A percentile compares a stretch with the other conserved stretches of the same genome.
Evolutionary conservation across 1,140 invertebrate species (phyloP).

Genomic region (Brevipalpus yothersi): DNA sequence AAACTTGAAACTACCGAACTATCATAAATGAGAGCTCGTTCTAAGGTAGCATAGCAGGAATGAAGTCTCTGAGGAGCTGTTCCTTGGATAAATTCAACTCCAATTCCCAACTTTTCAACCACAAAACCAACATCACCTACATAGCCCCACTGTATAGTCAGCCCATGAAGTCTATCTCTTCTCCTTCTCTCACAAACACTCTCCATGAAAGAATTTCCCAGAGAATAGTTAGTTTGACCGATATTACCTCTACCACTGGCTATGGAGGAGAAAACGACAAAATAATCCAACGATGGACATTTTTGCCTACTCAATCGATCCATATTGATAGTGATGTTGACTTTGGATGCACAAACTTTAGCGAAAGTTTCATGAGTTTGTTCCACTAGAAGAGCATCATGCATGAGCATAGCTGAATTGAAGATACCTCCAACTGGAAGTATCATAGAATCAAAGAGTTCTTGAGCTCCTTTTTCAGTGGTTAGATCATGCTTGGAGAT

Average conservation of each 20-base stretch:
- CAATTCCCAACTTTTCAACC: constrained; percentile 36
- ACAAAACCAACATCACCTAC: constrained; percentile 82
- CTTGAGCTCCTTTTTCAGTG: constrained; percentile 34
- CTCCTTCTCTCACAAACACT: constrained; percentile 31
- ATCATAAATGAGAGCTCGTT: constrained; percentile 30
- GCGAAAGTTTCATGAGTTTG: constrained; percentile 52
- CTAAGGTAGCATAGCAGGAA: constrained; percentile 60
- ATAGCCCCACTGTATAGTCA: constrained; percentile 95
- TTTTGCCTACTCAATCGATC: constrained; percentile 42
- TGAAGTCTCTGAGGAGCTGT: constrained; percentile 75
- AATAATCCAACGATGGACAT: constrained; percentile 58
- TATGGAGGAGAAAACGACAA: constrained; percentile 82
- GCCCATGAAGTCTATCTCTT: constrained; percentile 33
- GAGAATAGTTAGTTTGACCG: constrained; percentile 9
- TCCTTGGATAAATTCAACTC: constrained; percentile 66
- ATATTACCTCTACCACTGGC: neutral
- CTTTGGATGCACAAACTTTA: constrained; percentile 31
- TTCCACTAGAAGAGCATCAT: constrained; percentile 68
- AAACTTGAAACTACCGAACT: neutral
- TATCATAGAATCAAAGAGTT: constrained; percentile 26
- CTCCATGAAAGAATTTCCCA: constrained; percentile 85
- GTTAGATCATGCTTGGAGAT: constrained; percentile 41
- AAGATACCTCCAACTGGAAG: constrained; percentile 76
- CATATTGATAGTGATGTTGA: constrained; percentile 39
- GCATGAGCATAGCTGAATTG: constrained; percentile 60